These are phyloP conservation scores for Micromesistius poutassou DNA, from an alignment of 2,797 vertebrate genomes.

Conservation along the genomic window DNA sequence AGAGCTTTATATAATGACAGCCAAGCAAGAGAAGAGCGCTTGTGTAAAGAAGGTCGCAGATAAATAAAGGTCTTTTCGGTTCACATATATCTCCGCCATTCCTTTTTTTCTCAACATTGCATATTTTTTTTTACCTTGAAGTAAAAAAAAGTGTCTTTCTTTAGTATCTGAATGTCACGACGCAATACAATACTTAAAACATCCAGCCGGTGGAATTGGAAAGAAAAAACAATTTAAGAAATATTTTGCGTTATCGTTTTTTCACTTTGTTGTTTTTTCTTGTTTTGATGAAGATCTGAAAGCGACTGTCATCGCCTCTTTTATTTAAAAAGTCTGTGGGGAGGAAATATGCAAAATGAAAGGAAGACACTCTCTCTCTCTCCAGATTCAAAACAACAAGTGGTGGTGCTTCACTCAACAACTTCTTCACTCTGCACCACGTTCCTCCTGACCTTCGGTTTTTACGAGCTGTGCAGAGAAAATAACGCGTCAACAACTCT, in stretches of 20 bases:
- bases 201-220: neutral
- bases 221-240: neutral
- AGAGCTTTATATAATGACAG: neutral
- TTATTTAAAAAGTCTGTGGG: neutral
- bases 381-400: conserved; percentile 23
- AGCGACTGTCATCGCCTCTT: conserved; percentile 19
- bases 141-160: too few relatives aligned
- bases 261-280: neutral
- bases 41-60: too few relatives aligned
- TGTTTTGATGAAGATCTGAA: conserved; percentile 16
- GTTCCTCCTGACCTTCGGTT: conserved; percentile 50
- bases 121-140: too few relatives aligned
- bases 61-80: too few relatives aligned
- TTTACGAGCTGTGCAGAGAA: conserved; percentile 22
- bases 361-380: conserved; percentile 31
- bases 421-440: conserved; percentile 36
- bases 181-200: too few relatives aligned
- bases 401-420: conserved; percentile 8
- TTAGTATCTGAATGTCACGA: too few relatives aligned
- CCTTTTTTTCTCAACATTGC: too few relatives aligned
- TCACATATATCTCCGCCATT: too few relatives aligned
- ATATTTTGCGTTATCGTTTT: neutral
- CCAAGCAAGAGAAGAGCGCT: neutral
- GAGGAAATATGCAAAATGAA: conserved; percentile 7
- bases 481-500: conserved; percentile 55